A percentile compares a stretch with the other conserved stretches of the same genome.
Evolutionary conservation across 2,797 vertebrate genomes (phyloP).

Genomic region (Rhynchotus rufescens): DNA sequence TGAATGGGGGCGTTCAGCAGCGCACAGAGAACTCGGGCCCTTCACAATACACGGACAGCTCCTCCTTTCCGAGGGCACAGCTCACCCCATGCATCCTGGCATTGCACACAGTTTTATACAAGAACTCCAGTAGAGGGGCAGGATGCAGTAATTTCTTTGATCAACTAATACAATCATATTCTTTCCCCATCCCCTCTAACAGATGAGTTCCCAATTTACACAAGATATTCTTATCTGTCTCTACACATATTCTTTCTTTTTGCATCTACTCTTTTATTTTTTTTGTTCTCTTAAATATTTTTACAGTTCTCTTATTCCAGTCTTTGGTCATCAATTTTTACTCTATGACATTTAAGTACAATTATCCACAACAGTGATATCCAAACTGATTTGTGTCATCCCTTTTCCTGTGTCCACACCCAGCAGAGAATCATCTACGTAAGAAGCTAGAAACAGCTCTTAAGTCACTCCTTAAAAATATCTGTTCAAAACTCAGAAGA

Average conservation of each 20-base stretch:
- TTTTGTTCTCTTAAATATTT: background rate
- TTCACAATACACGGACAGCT: background rate
- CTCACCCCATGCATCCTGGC: background rate
- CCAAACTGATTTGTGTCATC: background rate
- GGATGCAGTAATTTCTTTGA: background rate
- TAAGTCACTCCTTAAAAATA: background rate
- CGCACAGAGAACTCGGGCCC: background rate
- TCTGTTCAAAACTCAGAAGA: background rate
- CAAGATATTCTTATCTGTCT: background rate
- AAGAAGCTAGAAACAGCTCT: background rate
- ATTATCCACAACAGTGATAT: background rate
- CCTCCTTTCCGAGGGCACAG: background rate
- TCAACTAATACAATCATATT: background rate
- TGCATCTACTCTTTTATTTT: background rate
- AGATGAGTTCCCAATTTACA: background rate
- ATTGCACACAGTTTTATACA: background rate
- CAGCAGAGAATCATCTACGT: background rate
- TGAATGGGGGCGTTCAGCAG: background rate
- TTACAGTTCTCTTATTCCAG: background rate
- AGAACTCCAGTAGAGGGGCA: background rate
- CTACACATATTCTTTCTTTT: background rate
- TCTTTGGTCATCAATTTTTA: background rate
- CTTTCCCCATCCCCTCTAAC: background rate
- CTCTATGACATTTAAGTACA: background rate
- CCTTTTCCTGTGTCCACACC: background rate